Percentiles rank a stretch among this genome's conserved stretches.
Conservation (phyloP, 2,113 vertebrate species). For the Erythrocebus patas region DNA sequence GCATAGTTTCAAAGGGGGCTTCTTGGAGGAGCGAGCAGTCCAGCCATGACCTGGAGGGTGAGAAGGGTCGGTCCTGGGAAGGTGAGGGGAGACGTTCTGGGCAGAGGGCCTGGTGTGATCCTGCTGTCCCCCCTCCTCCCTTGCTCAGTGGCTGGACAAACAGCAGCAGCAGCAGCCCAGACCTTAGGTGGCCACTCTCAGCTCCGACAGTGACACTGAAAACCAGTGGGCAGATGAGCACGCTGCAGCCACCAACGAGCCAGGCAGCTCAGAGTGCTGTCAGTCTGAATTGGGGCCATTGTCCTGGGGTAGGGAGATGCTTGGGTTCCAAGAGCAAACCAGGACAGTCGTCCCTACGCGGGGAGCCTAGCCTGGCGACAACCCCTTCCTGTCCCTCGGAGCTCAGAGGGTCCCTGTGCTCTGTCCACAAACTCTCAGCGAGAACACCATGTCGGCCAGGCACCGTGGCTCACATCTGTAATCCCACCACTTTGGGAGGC, state of each 20-base stretch:
- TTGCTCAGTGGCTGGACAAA: not conserved
- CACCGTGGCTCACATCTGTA: too few relatives aligned
- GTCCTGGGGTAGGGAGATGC: not conserved
- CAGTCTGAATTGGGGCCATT: too few relatives aligned
- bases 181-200: too few relatives aligned
- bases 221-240: not conserved
- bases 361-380: not conserved
- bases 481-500: too few relatives aligned
- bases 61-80: not conserved
- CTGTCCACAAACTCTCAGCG: not conserved
- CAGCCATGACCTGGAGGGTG: not conserved
- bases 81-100: not conserved
- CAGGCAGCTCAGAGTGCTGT: not conserved
- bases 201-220: not conserved
- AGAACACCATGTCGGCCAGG: too few relatives aligned
- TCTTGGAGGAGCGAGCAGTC: not conserved
- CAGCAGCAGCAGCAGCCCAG: not conserved
- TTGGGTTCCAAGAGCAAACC: not conserved
- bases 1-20: too few relatives aligned
- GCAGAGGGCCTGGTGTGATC: not conserved
- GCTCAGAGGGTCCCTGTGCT: not conserved
- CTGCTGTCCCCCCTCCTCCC: not conserved
- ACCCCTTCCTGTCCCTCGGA: not conserved
- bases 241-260: not conserved
- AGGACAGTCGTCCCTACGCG: not conserved